Percentiles rank a stretch among this genome's conserved stretches.
These are phyloP conservation scores for Salvelinus sp. DNA, from an alignment of 2,113 vertebrate genomes.

Conservation along the genomic window DNA sequence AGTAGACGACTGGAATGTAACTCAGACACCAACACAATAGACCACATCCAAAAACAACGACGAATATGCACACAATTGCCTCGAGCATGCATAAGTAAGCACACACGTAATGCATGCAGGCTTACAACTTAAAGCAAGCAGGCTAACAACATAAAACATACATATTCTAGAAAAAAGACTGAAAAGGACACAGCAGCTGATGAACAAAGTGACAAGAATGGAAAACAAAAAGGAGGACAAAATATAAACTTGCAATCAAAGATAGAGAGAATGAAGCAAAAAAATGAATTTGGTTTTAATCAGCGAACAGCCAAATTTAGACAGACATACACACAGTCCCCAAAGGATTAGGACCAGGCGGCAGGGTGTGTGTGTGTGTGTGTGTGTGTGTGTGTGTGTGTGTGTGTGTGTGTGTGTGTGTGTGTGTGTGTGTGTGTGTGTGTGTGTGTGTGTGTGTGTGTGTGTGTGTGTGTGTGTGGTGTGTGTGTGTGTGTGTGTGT, in stretches of 20 bases:
- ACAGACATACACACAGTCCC: conserved; percentile 62
- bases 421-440: conserved; percentile 21
- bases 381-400: conserved; percentile 17
- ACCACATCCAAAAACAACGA: conserved; percentile 16
- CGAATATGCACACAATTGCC: too few relatives aligned
- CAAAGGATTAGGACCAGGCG: conserved; percentile 66
- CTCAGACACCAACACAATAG: background rate
- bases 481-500: conserved; percentile 20
- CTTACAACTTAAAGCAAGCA: conserved; percentile 56
- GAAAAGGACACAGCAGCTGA: conserved; percentile 61
- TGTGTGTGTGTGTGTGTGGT: conserved; percentile 30
- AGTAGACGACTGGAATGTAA: background rate
- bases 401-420: conserved; percentile 26
- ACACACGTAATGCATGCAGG: conserved; percentile 38
- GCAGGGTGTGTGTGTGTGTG: conserved; percentile 10
- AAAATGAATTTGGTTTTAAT: conserved; percentile 57
- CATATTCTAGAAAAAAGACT: conserved; percentile 62
- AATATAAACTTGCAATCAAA: conserved; percentile 41
- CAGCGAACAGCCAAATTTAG: conserved; percentile 68
- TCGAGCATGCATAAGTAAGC: too few relatives aligned
- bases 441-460: conserved; percentile 22
- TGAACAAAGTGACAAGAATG: conserved; percentile 70
- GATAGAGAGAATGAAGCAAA: conserved; percentile 6
- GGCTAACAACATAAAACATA: too few relatives aligned
- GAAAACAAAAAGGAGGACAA: conserved; percentile 42